These are phyloP conservation scores for Nomada ferruginata DNA, from an alignment of 2,888 invertebrate species.

Conservation along the genomic window DNA sequence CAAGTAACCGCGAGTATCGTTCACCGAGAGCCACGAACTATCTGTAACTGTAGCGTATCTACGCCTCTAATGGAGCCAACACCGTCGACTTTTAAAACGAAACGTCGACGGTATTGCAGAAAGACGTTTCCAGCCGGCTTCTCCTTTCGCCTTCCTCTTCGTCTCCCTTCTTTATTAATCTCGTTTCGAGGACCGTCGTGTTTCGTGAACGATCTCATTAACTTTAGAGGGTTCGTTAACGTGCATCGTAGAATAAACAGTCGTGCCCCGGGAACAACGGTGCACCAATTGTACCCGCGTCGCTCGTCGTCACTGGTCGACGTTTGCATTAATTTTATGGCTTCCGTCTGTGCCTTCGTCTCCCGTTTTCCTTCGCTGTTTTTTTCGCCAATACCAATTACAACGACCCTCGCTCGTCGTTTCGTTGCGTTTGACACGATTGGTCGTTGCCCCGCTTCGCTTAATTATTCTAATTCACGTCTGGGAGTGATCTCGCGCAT, in stretches of 20 bases:
- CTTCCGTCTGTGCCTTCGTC: neutral
- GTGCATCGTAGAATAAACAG: conserved; percentile 59
- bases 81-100: neutral
- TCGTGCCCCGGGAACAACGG: conserved; percentile 9
- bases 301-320: conserved; percentile 34
- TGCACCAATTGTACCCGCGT: conserved; percentile 33
- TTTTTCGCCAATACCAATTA: neutral
- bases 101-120: conserved; percentile 20
- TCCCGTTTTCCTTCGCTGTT: neutral
- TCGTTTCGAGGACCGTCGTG: conserved; percentile 24
- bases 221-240: conserved; percentile 57
- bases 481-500: neutral
- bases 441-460: neutral
- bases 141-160: neutral
- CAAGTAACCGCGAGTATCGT: conserved; percentile 5
- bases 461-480: neutral
- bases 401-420: neutral
- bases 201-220: conserved; percentile 56
- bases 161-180: conserved; percentile 33
- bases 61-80: neutral
- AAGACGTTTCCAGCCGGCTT: conserved; percentile 18
- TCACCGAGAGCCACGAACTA: neutral
- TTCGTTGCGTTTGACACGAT: no score
- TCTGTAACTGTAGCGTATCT: conserved; percentile 3
- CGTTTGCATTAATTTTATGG: conserved; percentile 52